Conservation (phyloP, 1,140 invertebrate genomes). For the Drosophila pallidifrons region DNA sequence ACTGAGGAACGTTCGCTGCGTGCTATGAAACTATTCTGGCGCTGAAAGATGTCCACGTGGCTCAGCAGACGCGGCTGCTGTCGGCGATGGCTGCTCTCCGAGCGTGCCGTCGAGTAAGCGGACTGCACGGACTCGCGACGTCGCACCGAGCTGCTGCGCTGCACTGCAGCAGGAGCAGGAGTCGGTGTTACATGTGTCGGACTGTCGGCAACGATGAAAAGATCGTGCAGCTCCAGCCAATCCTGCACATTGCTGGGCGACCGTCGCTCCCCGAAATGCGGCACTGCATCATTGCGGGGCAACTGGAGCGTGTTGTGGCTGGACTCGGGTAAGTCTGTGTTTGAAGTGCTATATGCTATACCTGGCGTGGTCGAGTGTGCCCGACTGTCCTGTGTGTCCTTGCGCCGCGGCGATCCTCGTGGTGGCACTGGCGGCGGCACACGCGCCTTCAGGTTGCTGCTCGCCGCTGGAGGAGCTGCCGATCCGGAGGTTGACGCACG, state of each 20-base stretch:
- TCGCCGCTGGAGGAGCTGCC: conserved; percentile 4
- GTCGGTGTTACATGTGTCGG: conserved; percentile 15
- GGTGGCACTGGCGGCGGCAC: conserved; percentile 93
- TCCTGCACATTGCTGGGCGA: conserved; percentile 83
- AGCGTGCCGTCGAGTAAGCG: conserved; percentile 67
- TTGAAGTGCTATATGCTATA: conserved; percentile 52
- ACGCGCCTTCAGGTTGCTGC: conserved; percentile 86
- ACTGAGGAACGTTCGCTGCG: conserved; percentile 75
- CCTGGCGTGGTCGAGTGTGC: conserved; percentile 71
- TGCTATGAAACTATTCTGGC: conserved; percentile 76
- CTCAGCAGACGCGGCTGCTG: conserved; percentile 57
- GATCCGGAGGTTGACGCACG: conserved; percentile 49
- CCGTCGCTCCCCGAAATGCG: conserved; percentile 75
- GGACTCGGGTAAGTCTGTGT: conserved; percentile 10
- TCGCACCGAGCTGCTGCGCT: conserved; percentile 30
- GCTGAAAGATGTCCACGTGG: conserved; percentile 77
- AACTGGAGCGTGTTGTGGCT: conserved; percentile 56
- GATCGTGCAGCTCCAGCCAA: conserved; percentile 82
- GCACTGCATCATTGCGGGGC: conserved; percentile 47
- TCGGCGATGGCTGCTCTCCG: conserved; percentile 61
- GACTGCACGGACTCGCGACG: conserved; percentile 70
- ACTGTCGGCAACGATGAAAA: conserved; percentile 58
- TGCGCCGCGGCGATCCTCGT: conserved; percentile 88
- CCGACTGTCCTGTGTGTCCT: conserved; percentile 85
- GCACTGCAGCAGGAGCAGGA: conserved; percentile 26